Evolutionary conservation across 92 coral and sea anemone species (phyloP), one percentile per base, ranked within the genome.

Genomic region (Bergia sp.): DNA sequence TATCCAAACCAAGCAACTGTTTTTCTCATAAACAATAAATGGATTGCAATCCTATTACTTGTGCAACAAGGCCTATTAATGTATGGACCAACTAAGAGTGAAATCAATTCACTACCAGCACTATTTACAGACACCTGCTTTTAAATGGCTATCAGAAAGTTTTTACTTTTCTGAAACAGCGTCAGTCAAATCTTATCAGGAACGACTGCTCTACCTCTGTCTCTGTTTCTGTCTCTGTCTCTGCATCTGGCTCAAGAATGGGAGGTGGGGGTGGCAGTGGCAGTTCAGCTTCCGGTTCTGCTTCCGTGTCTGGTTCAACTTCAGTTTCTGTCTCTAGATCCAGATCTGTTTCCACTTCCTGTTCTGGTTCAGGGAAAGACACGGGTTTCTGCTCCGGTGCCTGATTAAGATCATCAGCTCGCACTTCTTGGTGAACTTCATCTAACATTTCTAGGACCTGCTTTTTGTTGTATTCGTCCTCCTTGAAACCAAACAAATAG

Each of bases 281-380:
- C 9, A 89, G 92, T 79, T 96, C 98, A 36, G 87, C 38, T 85
- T 95, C 93, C 82, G 92, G 92, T 67, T 93, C 98, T 4, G 86
- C 91, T 50, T 96, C 98, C 21, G 88, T 94, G 38, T 91, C 95
- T 16, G 88, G 88, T 41, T 94, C 96, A 40, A 89, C 91, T 66
- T 91, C 96, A n/a, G 94, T 89, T 76, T 92, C 98, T 37, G 96
- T 91, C 80, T 92, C 94, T 37, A 88, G 77, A 23, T 95, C 98
- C 18, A 91, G 88, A 36, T 95, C 95, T 6, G 91, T 86, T 12
- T 92, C 94, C 15, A 67, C 64, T 45, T 93, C 93, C 12, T 29
- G 29, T 29, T 29, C 29, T 29, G 90, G 82, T 77, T 88, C 91
- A 21, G 47, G 89, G 23, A 37, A 87, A 66, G 73, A 7, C 44